Conservation (phyloP, 1,140 invertebrate species). For the Heliconius hewitsoni region DNA sequence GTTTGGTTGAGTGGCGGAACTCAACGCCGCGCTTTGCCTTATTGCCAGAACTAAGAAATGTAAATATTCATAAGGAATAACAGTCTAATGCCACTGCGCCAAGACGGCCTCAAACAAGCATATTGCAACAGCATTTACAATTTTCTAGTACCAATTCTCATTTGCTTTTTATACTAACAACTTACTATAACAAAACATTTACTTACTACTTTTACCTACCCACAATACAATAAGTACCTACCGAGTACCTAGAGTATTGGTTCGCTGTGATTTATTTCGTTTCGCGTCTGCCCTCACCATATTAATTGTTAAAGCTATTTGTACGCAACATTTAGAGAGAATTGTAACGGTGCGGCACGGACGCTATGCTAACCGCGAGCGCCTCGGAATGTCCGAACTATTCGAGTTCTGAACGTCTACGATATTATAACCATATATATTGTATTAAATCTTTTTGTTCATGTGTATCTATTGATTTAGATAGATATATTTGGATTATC, state of each 20-base stretch:
- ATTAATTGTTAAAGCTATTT: constrained; percentile 12
- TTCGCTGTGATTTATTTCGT: not conserved
- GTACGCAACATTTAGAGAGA: constrained; percentile 17
- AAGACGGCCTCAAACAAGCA: too few relatives aligned
- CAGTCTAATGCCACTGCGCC: too few relatives aligned
- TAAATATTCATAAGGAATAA: too few relatives aligned
- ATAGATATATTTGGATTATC: not conserved
- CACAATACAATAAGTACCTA: not conserved
- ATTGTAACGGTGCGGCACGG: constrained; percentile 13
- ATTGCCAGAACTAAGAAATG: too few relatives aligned
- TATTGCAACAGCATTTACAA: too few relatives aligned
- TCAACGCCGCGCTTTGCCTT: too few relatives aligned
- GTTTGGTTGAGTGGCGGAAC: too few relatives aligned
- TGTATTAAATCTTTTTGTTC: not conserved
- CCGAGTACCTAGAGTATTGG: not conserved
- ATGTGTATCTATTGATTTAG: not conserved
- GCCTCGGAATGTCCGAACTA: constrained; percentile 29
- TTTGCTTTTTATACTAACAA: too few relatives aligned
- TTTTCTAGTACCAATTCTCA: too few relatives aligned
- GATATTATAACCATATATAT: constrained; percentile 13
- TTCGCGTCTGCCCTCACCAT: not conserved
- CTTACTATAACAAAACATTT: not conserved
- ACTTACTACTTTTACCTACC: not conserved
- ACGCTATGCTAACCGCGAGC: constrained; percentile 28
- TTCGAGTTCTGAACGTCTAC: constrained; percentile 21